Evolutionary conservation across 2,797 vertebrate genomes (phyloP), one percentile per base, ranked within the genome.

Genomic region (Pangasius krempfi): DNA sequence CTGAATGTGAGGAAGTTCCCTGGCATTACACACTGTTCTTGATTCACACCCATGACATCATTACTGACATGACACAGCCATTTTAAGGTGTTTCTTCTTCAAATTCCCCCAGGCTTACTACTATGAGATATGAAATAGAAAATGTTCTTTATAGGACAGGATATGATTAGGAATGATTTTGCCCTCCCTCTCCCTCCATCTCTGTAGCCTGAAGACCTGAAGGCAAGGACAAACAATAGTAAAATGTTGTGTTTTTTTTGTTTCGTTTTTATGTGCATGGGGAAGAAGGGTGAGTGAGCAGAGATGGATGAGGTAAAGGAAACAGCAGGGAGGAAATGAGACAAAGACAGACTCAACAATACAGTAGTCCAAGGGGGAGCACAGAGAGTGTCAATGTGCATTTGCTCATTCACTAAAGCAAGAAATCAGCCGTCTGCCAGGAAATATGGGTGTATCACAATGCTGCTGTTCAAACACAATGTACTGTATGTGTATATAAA

Each of bases 281-380:
- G 44, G 18, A 50, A 33, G 27, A 22, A 54, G 27, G 27, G 20
- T 78, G 40, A 12, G 76, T 50, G 50, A 80, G 82, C 5, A 83
- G 72, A 85, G 87, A 91, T 84, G 52, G 88, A 91, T 87, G 60
- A 80, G 80, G 40, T 88, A 87, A 89, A 88, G 91, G 89, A 92
- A 86, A 86, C 40, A 73, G 87, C 85, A 86, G 72, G 73, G 70
- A 90, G 89, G 40, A 87, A 86, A 84, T 33, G n/a, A 70, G n/a
- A 84, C 62, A 52, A 84, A 52, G 66, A 84, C 86, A 73, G 89
- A 91, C 89, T 86, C 47, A 89, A 92, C 90, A 92, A 91, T 86
- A 81, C 89, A 56, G 85, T 85, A 52, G 64, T 84, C 76, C 66
- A 76, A 73, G 56, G 18, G 60, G 12, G 70, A 58, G 60, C 25